Evolutionary conservation across 2,113 vertebrate genomes (phyloP).

Genomic region (Phyllostomus discolor): DNA sequence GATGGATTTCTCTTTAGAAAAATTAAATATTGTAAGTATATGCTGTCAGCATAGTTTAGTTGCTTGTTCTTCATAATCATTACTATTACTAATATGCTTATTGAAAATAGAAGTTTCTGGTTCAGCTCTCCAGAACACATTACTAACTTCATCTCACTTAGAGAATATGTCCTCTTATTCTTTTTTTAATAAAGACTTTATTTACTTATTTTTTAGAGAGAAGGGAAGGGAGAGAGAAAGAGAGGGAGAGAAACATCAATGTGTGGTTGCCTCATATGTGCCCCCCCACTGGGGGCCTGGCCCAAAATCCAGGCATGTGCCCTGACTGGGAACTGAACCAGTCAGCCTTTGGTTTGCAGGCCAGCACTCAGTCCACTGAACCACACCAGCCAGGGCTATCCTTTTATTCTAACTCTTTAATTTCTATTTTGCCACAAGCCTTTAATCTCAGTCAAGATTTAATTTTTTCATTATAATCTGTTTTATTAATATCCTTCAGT

Average conservation of each 20-base stretch:
- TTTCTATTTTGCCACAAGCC: not conserved
- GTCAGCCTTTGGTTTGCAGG: too few relatives aligned
- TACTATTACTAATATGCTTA: conserved; percentile 65
- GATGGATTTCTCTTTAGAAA: conserved; percentile 61
- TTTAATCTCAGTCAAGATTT: conserved; percentile 40
- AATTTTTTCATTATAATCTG: conserved; percentile 17
- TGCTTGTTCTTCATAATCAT: conserved; percentile 71
- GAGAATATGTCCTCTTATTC: not conserved
- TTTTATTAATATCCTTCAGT: conserved; percentile 37
- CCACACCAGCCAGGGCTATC: not conserved
- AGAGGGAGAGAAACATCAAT: too few relatives aligned
- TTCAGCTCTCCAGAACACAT: not conserved
- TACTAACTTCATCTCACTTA: not conserved
- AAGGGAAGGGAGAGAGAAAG: too few relatives aligned
- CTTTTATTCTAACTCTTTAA: conserved; percentile 28
- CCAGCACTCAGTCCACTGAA: too few relatives aligned
- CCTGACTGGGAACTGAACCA: too few relatives aligned
- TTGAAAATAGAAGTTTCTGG: not conserved
- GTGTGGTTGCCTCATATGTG: too few relatives aligned
- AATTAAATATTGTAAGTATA: conserved; percentile 72
- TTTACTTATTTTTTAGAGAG: too few relatives aligned
- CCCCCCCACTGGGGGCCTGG: too few relatives aligned
- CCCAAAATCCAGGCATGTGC: too few relatives aligned
- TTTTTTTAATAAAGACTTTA: too few relatives aligned
- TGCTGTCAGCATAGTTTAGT: conserved; percentile 69